These are phyloP conservation scores for Patagioenas fasciata DNA, from an alignment of 2,113 vertebrate genomes.

Conservation along the genomic window DNA sequence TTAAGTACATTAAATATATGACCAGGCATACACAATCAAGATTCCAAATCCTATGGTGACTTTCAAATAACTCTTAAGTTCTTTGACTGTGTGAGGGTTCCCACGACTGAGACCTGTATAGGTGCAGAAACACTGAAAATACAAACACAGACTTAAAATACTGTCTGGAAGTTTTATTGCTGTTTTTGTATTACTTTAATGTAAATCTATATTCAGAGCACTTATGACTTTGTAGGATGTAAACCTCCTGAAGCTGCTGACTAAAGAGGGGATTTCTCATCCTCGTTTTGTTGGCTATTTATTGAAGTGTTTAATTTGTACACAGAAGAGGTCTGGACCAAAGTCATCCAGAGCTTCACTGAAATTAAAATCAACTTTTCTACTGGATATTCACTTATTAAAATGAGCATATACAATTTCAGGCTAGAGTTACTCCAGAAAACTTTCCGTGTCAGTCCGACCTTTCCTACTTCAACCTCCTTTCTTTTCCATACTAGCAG, in stretches of 20 bases:
- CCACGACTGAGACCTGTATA: not conserved
- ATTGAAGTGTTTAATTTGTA: not conserved
- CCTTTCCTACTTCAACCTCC: not conserved
- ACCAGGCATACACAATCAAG: conserved; percentile 7
- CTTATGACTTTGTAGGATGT: not conserved
- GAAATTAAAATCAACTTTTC: not conserved
- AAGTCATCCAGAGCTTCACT: not conserved
- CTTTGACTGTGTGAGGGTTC: not conserved
- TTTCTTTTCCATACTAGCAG: not conserved
- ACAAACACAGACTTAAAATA: not conserved
- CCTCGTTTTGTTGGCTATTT: not conserved
- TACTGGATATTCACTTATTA: not conserved
- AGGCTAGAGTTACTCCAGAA: not conserved
- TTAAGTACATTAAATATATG: not conserved
- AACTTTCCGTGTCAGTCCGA: not conserved
- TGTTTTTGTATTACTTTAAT: not conserved
- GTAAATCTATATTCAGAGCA: not conserved
- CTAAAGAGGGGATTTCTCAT: not conserved
- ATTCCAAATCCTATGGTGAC: not conserved
- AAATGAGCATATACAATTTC: not conserved
- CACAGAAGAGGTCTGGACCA: not conserved
- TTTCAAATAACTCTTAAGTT: not conserved
- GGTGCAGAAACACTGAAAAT: not conserved
- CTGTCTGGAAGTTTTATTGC: not conserved
- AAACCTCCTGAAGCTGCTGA: not conserved